Conservation (phyloP, 2,888 invertebrate genomes). For the Octonoba sinensis region DNA sequence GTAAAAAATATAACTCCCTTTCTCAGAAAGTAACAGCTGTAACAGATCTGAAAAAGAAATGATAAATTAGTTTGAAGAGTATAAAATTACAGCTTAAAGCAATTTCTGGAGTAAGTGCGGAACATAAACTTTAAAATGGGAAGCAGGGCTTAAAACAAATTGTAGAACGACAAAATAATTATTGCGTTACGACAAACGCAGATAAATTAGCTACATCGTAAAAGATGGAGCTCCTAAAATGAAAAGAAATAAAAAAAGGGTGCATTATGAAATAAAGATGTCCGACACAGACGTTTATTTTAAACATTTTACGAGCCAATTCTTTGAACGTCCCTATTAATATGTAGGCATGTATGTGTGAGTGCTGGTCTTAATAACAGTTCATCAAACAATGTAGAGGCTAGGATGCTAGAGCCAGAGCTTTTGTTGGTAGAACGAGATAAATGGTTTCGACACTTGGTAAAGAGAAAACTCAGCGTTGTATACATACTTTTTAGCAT, state of each 20-base stretch:
- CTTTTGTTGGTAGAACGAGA: not conserved
- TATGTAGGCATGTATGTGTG: no score
- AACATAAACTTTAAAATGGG: constrained; percentile 47
- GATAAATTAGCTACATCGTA: constrained; percentile 41
- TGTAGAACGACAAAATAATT: constrained; percentile 49
- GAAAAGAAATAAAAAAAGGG: constrained; percentile 17
- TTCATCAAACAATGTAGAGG: constrained; percentile 6
- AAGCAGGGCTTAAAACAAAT: constrained; percentile 32
- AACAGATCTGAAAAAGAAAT: constrained; percentile 42
- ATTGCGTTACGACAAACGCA: constrained; percentile 27
- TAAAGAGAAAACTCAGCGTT: no score
- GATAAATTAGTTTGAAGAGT: constrained; percentile 46
- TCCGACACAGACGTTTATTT: constrained; percentile 32
- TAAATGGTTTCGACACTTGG: no score
- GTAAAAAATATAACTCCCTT: constrained; percentile 22
- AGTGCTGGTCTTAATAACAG: not conserved
- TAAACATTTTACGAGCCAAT: constrained; percentile 21
- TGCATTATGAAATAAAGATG: constrained; percentile 28
- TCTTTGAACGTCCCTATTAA: constrained; percentile 10
- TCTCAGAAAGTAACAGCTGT: constrained; percentile 35
- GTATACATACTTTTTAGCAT: no score
- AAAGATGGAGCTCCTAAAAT: constrained; percentile 5
- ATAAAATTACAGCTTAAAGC: constrained; percentile 52
- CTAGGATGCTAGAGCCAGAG: not conserved
- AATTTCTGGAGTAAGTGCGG: constrained; percentile 38